Conservation (phyloP, 2,797 vertebrate species). For the Ceryle rudis region DNA sequence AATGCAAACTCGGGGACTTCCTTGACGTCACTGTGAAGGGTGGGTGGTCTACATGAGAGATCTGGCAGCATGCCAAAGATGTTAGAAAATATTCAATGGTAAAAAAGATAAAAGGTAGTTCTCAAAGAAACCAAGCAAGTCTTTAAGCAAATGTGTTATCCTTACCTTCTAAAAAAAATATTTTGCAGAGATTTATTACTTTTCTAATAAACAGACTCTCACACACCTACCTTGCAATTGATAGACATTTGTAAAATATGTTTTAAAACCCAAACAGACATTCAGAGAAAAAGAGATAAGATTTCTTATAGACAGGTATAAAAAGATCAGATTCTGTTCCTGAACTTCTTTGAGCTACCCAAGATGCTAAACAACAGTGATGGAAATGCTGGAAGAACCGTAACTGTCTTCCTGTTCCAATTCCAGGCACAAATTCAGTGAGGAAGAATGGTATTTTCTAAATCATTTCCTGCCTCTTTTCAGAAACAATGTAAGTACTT, state of each 20-base stretch:
- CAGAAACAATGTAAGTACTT: slow-evolving; percentile 19
- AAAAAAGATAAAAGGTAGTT: not conserved
- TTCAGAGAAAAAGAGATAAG: not conserved
- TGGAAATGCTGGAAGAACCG: not conserved
- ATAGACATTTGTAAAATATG: not conserved
- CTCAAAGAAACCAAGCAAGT: not conserved
- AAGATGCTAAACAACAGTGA: not conserved
- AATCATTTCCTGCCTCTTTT: not conserved
- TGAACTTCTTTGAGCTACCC: not conserved
- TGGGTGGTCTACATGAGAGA: slow-evolving; percentile 53
- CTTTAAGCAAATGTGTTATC: not conserved
- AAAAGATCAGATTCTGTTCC: not conserved
- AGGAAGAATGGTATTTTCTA: slow-evolving; percentile 20
- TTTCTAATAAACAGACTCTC: not conserved
- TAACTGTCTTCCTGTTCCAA: not conserved
- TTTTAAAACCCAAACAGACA: not conserved
- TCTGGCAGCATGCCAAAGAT: not conserved
- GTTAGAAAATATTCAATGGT: not conserved
- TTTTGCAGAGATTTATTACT: not conserved
- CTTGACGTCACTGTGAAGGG: slow-evolving; percentile 45
- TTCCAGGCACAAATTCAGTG: not conserved
- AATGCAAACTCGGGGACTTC: slow-evolving; percentile 48
- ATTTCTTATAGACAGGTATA: not conserved
- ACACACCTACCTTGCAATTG: rapidly evolving
- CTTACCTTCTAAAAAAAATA: not conserved